Evolutionary conservation across 2,113 vertebrate species (phyloP), one percentile per base, ranked within the genome.

Genomic region (Okapia johnstoni): DNA sequence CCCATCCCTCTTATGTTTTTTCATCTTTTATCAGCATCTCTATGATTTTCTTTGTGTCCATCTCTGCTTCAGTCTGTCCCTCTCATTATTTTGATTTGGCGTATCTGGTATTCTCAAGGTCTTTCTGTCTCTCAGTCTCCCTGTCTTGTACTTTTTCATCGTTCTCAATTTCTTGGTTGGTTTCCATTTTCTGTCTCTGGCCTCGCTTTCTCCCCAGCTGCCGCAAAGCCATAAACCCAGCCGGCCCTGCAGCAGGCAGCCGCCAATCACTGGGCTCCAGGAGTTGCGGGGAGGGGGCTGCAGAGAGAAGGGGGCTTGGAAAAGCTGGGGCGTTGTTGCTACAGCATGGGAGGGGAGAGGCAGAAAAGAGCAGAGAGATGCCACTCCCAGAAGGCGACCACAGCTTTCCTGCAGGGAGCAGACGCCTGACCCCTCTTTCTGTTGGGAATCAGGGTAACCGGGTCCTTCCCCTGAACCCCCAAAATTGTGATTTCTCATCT

Each of bases 201-300:
- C 94, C 94, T 97, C 8, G 55, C 90, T 95, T 93, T 97, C 95
- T 97, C 90, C 94, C 92, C 93, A 96, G 97, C 93, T 97, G 97
- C 98, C 19, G 96, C 98, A 98, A 97, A 97, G 96, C 95, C 95
- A 96, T 98, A 98, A 98, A 98, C 90, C 92, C 93, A 97, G 90
- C 93, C 55, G 33, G 95, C 97, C 96, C 97, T 98, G 98, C 97
- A 98, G 98, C 97, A 98, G 94, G 93, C 98, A 98, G 97, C 97
- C 96, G 96, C 96, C 97, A 97, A 98, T 97, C 97, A 97, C 73
- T 85, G 96, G 83, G 97, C 97, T 96, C 85, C 88, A 85, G 81
- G 85, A 96, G 77, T 46, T 94, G 95, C 40, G n/a, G 58, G 77
- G 97, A 97, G 98, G 97, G 77, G 55, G 87, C 9, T 91, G 80